Evolutionary conservation across 1,140 invertebrate species (phyloP).

Genomic region (Apis cerana): DNA sequence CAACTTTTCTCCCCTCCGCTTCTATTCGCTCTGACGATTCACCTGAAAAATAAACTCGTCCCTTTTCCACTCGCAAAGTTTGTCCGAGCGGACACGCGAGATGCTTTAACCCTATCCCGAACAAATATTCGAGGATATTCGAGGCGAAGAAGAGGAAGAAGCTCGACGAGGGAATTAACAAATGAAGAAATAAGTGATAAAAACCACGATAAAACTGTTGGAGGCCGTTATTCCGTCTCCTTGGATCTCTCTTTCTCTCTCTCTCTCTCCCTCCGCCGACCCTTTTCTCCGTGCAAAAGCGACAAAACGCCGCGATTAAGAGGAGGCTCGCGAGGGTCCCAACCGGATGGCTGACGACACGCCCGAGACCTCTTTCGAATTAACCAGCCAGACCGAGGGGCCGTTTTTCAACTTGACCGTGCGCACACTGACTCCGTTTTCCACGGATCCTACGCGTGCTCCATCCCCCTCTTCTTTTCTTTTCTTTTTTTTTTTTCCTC

Average conservation of each 20-base stretch:
- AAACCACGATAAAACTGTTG: background rate
- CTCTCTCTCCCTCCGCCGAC: background rate
- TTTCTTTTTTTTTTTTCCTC: too few relatives aligned
- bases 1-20: too few relatives aligned
- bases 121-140: too few relatives aligned
- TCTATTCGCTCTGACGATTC: too few relatives aligned
- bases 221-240: slow-evolving; percentile 14
- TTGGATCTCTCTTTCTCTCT: slow-evolving; percentile 35
- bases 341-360: slow-evolving; percentile 66
- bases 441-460: background rate
- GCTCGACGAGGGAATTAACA: background rate
- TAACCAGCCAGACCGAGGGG: slow-evolving; percentile 64
- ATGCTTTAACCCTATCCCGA: too few relatives aligned
- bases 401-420: slow-evolving; percentile 65
- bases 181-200: background rate
- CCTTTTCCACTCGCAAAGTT: too few relatives aligned
- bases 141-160: too few relatives aligned
- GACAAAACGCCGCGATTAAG: slow-evolving; percentile 74
- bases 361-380: slow-evolving; percentile 71
- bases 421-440: slow-evolving; percentile 11
- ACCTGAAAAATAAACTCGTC: too few relatives aligned
- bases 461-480: background rate
- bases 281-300: slow-evolving; percentile 67
- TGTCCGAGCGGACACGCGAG: too few relatives aligned
- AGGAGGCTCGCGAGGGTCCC: slow-evolving; percentile 57